Conservation (phyloP, 2,113 vertebrate genomes). For the Silurus glanis region DNA sequence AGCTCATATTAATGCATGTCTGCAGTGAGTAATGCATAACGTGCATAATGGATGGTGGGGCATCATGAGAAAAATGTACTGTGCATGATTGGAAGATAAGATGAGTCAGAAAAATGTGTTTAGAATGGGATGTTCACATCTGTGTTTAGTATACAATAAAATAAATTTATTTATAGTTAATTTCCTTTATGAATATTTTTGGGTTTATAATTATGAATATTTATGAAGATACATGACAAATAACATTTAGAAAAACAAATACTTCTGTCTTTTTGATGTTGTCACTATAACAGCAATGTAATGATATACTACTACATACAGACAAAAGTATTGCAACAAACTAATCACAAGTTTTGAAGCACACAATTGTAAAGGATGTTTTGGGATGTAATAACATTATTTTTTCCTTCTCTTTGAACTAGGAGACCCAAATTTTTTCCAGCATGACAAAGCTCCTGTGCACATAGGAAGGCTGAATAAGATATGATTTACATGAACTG, state of each 20-base stretch:
- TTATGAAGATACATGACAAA: not conserved
- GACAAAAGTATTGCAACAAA: no score
- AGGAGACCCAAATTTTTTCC: no score
- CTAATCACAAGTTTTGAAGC: no score
- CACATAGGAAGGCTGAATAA: no score
- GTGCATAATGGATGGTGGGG: constrained; percentile 58
- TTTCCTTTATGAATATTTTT: no score
- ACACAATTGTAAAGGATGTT: no score
- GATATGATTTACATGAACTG: no score
- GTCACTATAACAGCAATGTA: not conserved
- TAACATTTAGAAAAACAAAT: not conserved
- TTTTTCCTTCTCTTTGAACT: no score
- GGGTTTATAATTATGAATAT: not conserved
- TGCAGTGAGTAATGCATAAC: constrained; percentile 71
- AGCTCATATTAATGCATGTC: constrained; percentile 61
- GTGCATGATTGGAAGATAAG: not conserved
- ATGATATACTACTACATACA: no score
- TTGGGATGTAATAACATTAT: no score
- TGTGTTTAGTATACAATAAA: not conserved
- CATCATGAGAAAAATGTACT: constrained; percentile 35
- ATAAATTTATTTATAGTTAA: no score
- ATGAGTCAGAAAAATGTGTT: not conserved
- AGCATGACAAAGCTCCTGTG: no score
- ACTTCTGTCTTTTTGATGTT: not conserved
- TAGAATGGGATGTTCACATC: not conserved